A percentile compares a stretch with the other conserved stretches of the same genome.
phyloP scores from a whole-genome alignment of 1,140 invertebrate species.

The Tyrophagus putrescentiae region DNA sequence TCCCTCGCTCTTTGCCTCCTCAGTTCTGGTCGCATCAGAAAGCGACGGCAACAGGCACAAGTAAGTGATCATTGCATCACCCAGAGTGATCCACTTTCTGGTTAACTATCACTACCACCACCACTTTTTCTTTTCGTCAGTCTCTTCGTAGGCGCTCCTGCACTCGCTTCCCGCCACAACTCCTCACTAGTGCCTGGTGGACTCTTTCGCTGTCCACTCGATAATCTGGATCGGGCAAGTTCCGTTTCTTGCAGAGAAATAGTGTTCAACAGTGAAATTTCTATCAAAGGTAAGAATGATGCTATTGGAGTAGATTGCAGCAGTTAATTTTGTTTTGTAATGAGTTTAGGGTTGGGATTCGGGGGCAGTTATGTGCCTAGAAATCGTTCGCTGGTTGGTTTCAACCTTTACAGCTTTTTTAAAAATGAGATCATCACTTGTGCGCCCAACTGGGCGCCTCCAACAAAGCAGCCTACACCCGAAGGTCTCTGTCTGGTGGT shows the following conservation, averaged over 20 bases:
- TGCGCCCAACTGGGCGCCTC: conserved; percentile 12
- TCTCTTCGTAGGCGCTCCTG: neutral
- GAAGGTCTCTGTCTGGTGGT: conserved; percentile 3
- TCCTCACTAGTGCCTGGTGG: neutral
- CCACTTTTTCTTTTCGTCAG: neutral
- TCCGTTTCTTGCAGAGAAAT: neutral
- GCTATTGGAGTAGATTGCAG: too few species aligned
- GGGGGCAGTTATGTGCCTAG: neutral
- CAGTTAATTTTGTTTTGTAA: too few species aligned
- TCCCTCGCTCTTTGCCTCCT: neutral
- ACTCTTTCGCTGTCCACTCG: neutral
- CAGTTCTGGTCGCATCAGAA: neutral
- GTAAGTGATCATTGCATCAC: too few species aligned
- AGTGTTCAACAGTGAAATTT: too few species aligned
- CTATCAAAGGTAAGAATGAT: neutral
- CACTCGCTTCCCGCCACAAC: neutral
- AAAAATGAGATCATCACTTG: neutral
- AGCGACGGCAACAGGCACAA: too few species aligned
- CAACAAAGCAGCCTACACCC: neutral
- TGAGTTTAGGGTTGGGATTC: neutral
- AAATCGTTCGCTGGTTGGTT: conserved; percentile 2
- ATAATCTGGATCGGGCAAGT: neutral
- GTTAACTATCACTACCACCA: neutral
- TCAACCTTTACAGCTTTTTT: neutral
- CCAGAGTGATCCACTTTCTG: too few species aligned